Percentiles rank a stretch among this genome's conserved stretches.
Evolutionary conservation across 2,888 invertebrate genomes (phyloP).

Genomic region (Lasioglossum lativentre): DNA sequence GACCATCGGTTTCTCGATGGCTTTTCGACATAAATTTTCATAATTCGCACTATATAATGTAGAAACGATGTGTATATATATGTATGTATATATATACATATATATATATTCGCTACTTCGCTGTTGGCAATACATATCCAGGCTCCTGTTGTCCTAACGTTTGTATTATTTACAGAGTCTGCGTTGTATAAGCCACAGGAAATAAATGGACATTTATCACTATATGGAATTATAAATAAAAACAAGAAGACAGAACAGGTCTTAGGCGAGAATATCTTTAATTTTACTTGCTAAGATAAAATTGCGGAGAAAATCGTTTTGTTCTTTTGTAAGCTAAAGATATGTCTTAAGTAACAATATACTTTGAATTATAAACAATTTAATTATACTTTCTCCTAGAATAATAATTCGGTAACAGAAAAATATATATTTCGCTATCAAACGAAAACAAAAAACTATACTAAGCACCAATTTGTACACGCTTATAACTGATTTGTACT

Average conservation of each 20-base stretch:
- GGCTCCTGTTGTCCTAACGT: constrained; percentile 62
- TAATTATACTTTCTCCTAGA: constrained; percentile 8
- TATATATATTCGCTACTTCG: constrained; percentile 53
- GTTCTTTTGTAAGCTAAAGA: constrained; percentile 11
- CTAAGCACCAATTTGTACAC: constrained; percentile 18
- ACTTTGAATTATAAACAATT: constrained; percentile 31
- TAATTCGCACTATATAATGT: constrained; percentile 41
- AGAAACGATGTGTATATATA: constrained; percentile 44
- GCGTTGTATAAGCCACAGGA: constrained; percentile 59
- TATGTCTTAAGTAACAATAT: constrained; percentile 28
- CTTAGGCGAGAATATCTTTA: constrained; percentile 40
- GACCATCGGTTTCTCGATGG: neutral
- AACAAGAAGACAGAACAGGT: constrained; percentile 10
- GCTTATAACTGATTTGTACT: constrained; percentile 54
- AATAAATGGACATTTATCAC: constrained; percentile 56
- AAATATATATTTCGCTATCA: constrained; percentile 38
- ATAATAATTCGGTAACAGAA: constrained; percentile 42
- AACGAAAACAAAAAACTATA: constrained; percentile 38
- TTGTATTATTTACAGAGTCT: constrained; percentile 62
- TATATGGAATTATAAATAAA: constrained; percentile 59
- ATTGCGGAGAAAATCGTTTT: neutral
- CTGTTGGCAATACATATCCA: constrained; percentile 61
- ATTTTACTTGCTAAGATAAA: constrained; percentile 38
- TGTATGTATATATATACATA: no score
- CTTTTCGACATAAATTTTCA: constrained; percentile 33